Base-by-base conservation (phyloP, 2,888 invertebrate species). In the Drosophila neoperkinsi region DNA sequence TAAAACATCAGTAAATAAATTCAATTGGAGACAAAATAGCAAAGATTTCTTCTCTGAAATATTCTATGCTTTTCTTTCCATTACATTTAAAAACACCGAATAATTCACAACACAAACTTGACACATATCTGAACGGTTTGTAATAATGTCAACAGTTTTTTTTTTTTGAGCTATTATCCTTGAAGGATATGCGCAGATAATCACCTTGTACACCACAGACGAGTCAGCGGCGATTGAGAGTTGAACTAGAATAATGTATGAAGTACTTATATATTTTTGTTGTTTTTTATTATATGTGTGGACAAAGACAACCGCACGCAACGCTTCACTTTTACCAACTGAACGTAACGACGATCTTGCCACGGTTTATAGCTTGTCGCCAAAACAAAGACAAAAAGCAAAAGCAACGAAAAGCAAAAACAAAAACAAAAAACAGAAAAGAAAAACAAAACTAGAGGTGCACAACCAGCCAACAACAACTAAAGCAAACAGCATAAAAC, bases 301-400 rank as follows among this genome's bases (percentile, higher is more conserved):
- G 74, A 75, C 64, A 71, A 74, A 75, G 72, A 74, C 89, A 83
- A 90, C 92, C 92, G 92, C 91, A 92, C 91, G 92, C 86, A 91
- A 91, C 92, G 92, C 90, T 91, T 89, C 86, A 91, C 93, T 91
- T 92, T 91, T 91, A 92, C 91, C 90, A 92, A 93, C 93, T 93
- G 93, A 92, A 92, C 92, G 91, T 81, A 86, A 81, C 84, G 91
- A 87, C 91, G 91, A 91, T 91, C 91, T 91, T 92, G 90, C 91
- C 91, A 91, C 91, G 88, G 93, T 91, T 93, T 93, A 93, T 93
- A 93, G 93, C 92, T 91, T 93, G 91, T 92, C 92, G 91, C 91
- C 92, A 93, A 91, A 91, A 84, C 69, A 68, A 74, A 76, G 74
- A 80, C 70, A 25, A 61, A 55, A 69, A 56, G n/a, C 16, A 43